Conservation (phyloP, 2,888 invertebrate species). For the Epinotia ramella region DNA sequence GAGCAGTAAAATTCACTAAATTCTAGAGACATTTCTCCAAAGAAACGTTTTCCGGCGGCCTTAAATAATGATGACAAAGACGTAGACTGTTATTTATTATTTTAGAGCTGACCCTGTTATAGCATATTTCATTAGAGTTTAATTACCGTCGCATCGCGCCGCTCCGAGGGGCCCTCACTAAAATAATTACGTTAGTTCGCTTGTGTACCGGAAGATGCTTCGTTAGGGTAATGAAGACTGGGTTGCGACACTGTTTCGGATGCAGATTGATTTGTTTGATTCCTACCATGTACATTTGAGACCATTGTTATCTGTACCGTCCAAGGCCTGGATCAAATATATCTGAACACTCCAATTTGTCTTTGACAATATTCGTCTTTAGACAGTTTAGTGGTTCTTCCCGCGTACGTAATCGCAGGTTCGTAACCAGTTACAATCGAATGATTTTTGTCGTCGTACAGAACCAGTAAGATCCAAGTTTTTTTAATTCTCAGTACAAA, state of each 20-base stretch:
- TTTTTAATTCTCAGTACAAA: no score
- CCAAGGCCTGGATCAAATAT: neutral
- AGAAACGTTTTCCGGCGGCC: slow-evolving; percentile 38
- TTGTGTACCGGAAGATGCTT: slow-evolving; percentile 41
- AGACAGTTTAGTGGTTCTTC: no score
- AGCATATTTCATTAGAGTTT: slow-evolving; percentile 65
- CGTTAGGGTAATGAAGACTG: slow-evolving; percentile 41
- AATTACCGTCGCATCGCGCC: slow-evolving; percentile 55
- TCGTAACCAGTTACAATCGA: no score
- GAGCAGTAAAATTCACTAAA: slow-evolving; percentile 41
- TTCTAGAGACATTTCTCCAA: slow-evolving; percentile 29
- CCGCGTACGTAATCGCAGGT: no score
- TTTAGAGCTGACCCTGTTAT: slow-evolving; percentile 56
- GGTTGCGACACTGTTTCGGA: slow-evolving; percentile 15
- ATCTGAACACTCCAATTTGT: neutral
- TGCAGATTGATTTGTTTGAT: slow-evolving; percentile 26
- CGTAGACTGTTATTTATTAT: slow-evolving; percentile 57
- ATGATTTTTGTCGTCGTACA: no score
- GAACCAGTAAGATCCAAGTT: no score
- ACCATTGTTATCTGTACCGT: neutral
- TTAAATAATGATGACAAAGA: slow-evolving; percentile 46
- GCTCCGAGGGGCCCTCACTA: slow-evolving; percentile 37
- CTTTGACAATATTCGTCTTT: neutral
- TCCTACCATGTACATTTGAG: neutral
- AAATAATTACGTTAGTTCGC: slow-evolving; percentile 46